Conservation (phyloP, 2,797 vertebrate species). For the Gambelia wislizenii region DNA sequence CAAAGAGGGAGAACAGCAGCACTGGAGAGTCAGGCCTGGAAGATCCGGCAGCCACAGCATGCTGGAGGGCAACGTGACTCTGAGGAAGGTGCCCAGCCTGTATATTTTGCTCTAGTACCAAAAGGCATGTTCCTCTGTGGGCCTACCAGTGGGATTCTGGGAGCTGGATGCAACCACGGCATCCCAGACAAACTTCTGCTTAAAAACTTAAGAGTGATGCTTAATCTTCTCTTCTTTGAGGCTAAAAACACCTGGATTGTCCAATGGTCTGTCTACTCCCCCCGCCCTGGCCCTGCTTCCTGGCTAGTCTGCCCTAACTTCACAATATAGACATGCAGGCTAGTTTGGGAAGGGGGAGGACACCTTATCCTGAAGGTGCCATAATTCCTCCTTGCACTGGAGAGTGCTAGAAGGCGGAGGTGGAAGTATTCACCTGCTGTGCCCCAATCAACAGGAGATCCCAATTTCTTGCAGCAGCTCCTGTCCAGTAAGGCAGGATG, state of each 20-base stretch:
- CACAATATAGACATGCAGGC: neutral
- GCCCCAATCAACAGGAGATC: no score
- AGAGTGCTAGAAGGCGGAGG: no score
- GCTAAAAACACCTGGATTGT: neutral
- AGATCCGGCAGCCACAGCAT: rapidly evolving
- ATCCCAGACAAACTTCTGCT: neutral
- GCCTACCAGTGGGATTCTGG: no score
- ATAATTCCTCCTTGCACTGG: no score
- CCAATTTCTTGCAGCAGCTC: no score
- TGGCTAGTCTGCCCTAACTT: neutral
- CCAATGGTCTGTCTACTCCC: no score
- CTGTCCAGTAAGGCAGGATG: no score
- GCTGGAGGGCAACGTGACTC: neutral
- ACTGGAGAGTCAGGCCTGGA: neutral
- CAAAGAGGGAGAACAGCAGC: neutral
- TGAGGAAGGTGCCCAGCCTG: rapidly evolving
- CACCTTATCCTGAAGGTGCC: neutral
- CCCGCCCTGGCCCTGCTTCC: no score
- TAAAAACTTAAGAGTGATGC: neutral
- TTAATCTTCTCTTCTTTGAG: neutral
- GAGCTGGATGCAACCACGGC: neutral
- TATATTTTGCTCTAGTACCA: no score
- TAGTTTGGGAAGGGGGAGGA: neutral
- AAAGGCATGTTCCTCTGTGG: neutral
- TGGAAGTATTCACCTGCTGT: no score